Base-by-base conservation (phyloP, 2,113 vertebrate genomes). In the Malurus elegans region DNA sequence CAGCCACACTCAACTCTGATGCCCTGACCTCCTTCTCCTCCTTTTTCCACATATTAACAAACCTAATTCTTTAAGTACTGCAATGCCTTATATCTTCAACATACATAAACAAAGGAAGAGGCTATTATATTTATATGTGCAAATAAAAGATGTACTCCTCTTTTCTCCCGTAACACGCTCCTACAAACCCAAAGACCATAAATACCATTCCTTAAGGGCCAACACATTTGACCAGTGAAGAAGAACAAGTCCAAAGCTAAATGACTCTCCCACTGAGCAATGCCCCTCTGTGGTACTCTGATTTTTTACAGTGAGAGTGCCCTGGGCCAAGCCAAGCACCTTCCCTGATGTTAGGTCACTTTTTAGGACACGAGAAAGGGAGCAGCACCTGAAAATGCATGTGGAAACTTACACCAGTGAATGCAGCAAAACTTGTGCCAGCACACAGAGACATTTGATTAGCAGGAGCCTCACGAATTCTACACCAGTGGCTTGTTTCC, bases 191-290 rank as follows among this genome's bases (percentile, higher is more conserved):
- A 3, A 66, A 80, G 42, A 70, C 40, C 48, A 69, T 10, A 14
- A 4, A 11, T 1, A 34, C 29, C 23, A 36, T 71, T 70, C 87
- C 62, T 90, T n/a, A 53, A 91, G 87, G 92, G 70, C 47, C 91
- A 97, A 69, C 44, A 58, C 32, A 82, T 92, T 94, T 90, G 90
- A 73, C 24, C 62, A 90, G 51, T 47, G 74, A 96, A 85, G 57
- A 91, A 88, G 34, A 97, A 91, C 48, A 73, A 93, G 79, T 60
- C 64, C 78, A 86, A 79, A 70, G 62, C 42, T 66, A 71, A 91
- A 88, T 60, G 54, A 58, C 32, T 86, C 48, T 86, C 44, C 73
- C 7, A 44, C 60, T 60, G 79, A 80, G 79, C 85, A 75, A 73
- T 47, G 45, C 4, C 11, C 13, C 64, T 70, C 67, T 62, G 42